phyloP scores from a whole-genome alignment of 1,140 invertebrate species.

The Eriosoma lanigerum region DNA sequence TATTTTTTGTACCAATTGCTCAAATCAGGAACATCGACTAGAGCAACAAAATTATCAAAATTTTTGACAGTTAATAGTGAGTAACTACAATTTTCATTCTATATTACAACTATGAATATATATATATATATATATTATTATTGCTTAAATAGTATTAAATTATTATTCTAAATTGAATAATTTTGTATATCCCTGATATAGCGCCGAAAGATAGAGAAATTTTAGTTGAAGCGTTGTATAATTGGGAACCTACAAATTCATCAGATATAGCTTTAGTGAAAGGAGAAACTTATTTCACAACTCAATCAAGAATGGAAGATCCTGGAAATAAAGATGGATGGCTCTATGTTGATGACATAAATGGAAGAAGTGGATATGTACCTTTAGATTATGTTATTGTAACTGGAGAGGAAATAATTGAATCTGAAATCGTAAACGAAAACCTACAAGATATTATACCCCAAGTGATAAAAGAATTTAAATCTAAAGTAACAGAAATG shows the following conservation, averaged over 20 bases:
- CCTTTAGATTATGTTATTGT: no score
- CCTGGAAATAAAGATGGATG: background rate
- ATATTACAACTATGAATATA: background rate
- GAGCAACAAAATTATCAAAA: no score
- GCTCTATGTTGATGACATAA: background rate
- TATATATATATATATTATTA: no score
- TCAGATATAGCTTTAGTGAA: background rate
- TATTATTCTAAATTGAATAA: background rate
- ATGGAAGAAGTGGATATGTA: slow-evolving; percentile 13
- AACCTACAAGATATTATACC: no score
- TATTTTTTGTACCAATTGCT: slow-evolving; percentile 89
- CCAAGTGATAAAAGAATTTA: no score
- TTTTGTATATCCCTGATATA: no score
- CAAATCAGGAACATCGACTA: slow-evolving; percentile 61
- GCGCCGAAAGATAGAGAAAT: background rate
- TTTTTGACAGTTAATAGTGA: background rate
- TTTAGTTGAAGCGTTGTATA: background rate
- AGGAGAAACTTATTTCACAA: background rate
- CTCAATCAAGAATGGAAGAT: background rate
- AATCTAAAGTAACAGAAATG: no score
- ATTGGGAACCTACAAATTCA: background rate
- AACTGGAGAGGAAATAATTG: no score
- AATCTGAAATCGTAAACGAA: no score
- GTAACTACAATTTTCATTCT: background rate
- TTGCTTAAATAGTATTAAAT: background rate